These are phyloP conservation scores for Eubucco bourcierii DNA, from an alignment of 2,113 vertebrate species.

Conservation along the genomic window DNA sequence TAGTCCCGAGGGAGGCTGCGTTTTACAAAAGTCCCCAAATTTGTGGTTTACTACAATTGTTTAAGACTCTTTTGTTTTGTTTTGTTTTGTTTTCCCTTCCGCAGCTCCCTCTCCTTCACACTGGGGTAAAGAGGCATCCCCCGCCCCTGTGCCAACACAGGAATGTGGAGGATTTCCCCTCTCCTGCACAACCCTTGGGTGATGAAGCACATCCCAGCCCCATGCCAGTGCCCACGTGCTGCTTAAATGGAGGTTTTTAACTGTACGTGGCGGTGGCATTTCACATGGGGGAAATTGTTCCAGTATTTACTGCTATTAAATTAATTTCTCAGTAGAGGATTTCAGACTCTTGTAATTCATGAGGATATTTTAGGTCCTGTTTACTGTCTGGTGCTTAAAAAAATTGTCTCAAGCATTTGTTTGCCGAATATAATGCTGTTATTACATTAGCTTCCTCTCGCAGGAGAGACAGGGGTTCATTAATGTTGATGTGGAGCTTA, in stretches of 20 bases:
- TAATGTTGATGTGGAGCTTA: constrained; percentile 58
- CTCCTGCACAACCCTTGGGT: rapidly evolving
- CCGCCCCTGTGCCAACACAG: rapidly evolving
- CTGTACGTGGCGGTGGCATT: background rate
- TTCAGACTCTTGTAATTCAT: constrained; percentile 61
- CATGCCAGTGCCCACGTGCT: background rate
- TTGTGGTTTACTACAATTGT: background rate
- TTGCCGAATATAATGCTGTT: constrained; percentile 59
- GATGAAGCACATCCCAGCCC: background rate
- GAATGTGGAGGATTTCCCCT: background rate
- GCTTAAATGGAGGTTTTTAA: constrained; percentile 26
- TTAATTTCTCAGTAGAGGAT: constrained; percentile 56
- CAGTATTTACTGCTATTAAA: constrained; percentile 49
- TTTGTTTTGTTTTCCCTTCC: background rate
- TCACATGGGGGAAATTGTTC: constrained; percentile 50
- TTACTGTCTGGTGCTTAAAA: constrained; percentile 65
- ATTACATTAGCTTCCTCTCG: constrained; percentile 44
- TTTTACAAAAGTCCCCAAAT: background rate
- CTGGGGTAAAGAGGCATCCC: background rate
- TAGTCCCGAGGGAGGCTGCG: background rate
- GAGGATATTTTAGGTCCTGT: constrained; percentile 64
- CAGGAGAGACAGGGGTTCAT: constrained; percentile 59
- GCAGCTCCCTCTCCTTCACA: background rate
- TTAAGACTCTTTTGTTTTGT: background rate
- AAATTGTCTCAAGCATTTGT: constrained; percentile 59